Percentiles rank a stretch among this genome's conserved stretches.
Evolutionary conservation across 2,113 vertebrate genomes (phyloP).

Genomic region (Epinephelus fuscoguttatus): DNA sequence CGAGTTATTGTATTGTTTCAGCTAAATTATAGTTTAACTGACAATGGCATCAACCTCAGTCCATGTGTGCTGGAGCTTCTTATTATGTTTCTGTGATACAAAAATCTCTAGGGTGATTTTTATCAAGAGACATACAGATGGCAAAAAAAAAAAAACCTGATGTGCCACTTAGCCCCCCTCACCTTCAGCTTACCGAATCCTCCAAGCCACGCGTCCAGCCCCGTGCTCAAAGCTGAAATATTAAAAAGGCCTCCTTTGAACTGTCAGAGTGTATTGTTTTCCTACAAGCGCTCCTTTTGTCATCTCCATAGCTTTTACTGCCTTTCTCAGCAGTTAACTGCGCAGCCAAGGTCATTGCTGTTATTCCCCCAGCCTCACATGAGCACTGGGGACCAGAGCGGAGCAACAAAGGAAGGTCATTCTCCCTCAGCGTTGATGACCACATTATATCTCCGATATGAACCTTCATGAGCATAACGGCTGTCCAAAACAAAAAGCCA

Average conservation of each 20-base stretch:
- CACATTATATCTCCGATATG: slow-evolving; percentile 62
- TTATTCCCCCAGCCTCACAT: slow-evolving; percentile 65
- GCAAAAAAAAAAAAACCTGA: neutral
- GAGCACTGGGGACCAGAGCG: slow-evolving; percentile 25
- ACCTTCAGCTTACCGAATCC: slow-evolving; percentile 44
- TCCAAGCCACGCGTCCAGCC: neutral
- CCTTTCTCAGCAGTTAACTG: slow-evolving; percentile 83
- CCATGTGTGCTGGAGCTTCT: neutral
- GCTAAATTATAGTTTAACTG: neutral
- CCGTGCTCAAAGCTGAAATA: slow-evolving; percentile 67
- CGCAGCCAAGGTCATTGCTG: slow-evolving; percentile 76
- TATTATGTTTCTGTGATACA: neutral
- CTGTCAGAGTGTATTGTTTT: slow-evolving; percentile 83
- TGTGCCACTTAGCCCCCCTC: slow-evolving; percentile 48
- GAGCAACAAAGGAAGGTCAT: slow-evolving; percentile 79
- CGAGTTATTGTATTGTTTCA: neutral
- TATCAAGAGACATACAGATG: slow-evolving; percentile 12
- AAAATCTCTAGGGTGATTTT: slow-evolving; percentile 1
- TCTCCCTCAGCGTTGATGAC: slow-evolving; percentile 41
- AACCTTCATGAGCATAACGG: slow-evolving; percentile 49
- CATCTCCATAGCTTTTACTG: slow-evolving; percentile 75
- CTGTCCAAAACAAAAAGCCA: slow-evolving; percentile 51
- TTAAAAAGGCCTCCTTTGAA: slow-evolving; percentile 78
- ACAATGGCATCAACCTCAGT: neutral
- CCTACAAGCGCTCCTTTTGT: slow-evolving; percentile 74